Base-by-base conservation (phyloP, 2,888 invertebrate species). In the Drosophila multiciliata region DNA sequence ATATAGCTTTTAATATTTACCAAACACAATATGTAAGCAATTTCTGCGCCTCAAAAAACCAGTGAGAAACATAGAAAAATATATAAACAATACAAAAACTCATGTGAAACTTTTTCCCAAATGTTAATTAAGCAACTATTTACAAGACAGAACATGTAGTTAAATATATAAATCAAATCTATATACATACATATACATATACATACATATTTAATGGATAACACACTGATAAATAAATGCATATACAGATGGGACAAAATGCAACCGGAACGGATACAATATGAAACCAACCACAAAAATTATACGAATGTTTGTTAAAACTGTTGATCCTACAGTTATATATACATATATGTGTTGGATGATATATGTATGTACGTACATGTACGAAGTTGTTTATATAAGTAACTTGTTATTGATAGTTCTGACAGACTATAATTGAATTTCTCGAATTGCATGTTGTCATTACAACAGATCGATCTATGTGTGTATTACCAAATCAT, bases 61-160 rank as follows among this genome's bases (percentile, higher is more conserved):
- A 60, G 59, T 58, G 57, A 54, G 68, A 65, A 57, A 80, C 48
- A 62, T 48, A 62, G 52, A 29, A 40, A 53, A 58, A 29, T 35
- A 60, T 42, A 45, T 48, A 58, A 35, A 55, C n/a, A 33, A 78
- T 63, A 36, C 11, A 59, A 45, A 45, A 66, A 65, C n/a, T 65
- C 45, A 53, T 77, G 73, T 66, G 58, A 66, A 81, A 66, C 63
- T 80, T 73, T 76, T 73, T 73, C 61, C 66, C 65, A 78, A 72
- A 74, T 80, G 72, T 87, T 85, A 73, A 76, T 82, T 82, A 90
- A 90, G 80, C 73, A 73, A 84, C 90, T 89, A 90, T 86, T 91
- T 88, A 91, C 87, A 88, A 87, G 36, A 69, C 83, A 81, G 71
- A 78, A 80, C 49, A 70, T 70, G 76, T 79, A 84, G 89, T 87